Evolutionary conservation across 2,113 vertebrate genomes (phyloP).

Genomic region (Heteronetta atricapilla): DNA sequence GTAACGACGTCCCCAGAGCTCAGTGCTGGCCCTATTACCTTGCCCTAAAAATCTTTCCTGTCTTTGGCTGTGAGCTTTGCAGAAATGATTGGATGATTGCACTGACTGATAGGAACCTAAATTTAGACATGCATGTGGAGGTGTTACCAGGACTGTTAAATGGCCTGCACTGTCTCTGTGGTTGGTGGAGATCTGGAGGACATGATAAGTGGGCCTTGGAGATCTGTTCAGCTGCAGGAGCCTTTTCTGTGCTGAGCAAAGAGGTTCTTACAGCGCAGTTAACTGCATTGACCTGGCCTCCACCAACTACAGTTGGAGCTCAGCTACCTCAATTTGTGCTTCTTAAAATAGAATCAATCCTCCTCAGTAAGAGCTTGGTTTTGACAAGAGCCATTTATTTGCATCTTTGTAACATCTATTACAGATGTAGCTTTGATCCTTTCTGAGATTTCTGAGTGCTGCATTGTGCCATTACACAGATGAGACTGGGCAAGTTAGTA

Average conservation of each 20-base stretch:
- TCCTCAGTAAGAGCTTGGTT: not conserved
- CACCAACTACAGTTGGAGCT: rapidly evolving
- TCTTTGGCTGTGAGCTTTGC: not conserved
- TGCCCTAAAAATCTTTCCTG: rapidly evolving
- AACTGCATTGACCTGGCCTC: not conserved
- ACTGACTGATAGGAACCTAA: not conserved
- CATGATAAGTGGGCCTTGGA: rapidly evolving
- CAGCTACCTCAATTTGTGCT: not conserved
- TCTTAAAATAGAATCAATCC: not conserved
- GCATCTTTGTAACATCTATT: not conserved
- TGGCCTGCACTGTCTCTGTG: not conserved
- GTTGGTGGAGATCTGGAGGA: not conserved
- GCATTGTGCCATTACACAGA: not conserved
- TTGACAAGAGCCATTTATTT: not conserved
- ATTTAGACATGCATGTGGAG: not conserved
- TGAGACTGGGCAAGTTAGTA: not conserved
- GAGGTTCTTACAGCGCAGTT: rapidly evolving
- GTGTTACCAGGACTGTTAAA: not conserved
- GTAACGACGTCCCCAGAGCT: too few relatives aligned
- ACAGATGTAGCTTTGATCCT: not conserved
- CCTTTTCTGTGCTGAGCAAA: not conserved
- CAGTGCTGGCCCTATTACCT: not conserved
- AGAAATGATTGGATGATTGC: not conserved
- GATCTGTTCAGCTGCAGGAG: not conserved
- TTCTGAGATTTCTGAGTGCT: not conserved